phyloP scores from a whole-genome alignment of 2,888 invertebrate genomes.

The Sphaerophoria rueppellii region DNA sequence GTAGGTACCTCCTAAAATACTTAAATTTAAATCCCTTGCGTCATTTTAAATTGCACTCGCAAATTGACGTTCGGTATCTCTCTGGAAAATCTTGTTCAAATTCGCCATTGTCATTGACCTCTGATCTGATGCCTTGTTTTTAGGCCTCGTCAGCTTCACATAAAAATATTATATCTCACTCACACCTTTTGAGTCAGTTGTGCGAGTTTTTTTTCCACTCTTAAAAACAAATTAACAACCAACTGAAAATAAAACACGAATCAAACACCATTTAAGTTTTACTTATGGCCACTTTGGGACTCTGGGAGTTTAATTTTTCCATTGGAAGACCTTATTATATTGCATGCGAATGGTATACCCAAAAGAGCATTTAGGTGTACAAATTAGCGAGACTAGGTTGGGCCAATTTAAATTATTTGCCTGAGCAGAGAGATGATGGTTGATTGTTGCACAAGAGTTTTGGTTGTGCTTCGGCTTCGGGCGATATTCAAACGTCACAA shows the following conservation, averaged over 20 bases:
- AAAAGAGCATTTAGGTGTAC: constrained; percentile 52
- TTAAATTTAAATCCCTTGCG: background rate
- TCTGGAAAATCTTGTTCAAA: constrained; percentile 28
- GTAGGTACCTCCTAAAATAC: background rate
- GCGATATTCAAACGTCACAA: constrained; percentile 41
- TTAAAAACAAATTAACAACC: background rate
- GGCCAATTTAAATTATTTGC: constrained; percentile 60
- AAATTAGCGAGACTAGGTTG: constrained; percentile 60
- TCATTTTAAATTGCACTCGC: background rate
- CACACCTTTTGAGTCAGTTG: constrained; percentile 32
- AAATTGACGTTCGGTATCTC: constrained; percentile 4
- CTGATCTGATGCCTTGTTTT: constrained; percentile 28
- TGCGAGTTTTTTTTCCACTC: constrained; percentile 28
- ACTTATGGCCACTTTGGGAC: constrained; percentile 40
- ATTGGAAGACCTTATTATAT: constrained; percentile 24
- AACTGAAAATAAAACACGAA: constrained; percentile 17
- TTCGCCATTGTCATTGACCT: constrained; percentile 62
- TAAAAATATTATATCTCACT: background rate
- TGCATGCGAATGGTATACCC: constrained; percentile 24
- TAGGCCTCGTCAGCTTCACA: constrained; percentile 14
- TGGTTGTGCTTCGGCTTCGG: constrained; percentile 13
- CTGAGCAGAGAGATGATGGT: background rate
- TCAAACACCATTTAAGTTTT: constrained; percentile 29
- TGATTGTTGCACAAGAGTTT: constrained; percentile 53
- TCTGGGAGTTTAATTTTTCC: constrained; percentile 4